These are phyloP conservation scores for Syngnathus rostellatus DNA, from an alignment of 2,797 vertebrate species.

Conservation along the genomic window DNA sequence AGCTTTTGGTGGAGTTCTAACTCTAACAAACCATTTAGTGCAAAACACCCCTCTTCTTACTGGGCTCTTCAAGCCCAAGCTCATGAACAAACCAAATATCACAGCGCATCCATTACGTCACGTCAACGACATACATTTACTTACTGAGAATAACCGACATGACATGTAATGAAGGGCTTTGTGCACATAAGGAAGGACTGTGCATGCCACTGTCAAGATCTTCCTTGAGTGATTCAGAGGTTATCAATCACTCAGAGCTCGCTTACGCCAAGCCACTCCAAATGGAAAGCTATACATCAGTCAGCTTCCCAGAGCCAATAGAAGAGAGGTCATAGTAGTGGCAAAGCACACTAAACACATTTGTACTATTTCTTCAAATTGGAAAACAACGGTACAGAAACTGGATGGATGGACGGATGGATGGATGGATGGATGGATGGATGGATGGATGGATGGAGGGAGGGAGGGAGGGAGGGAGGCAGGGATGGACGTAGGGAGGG, in stretches of 20 bases:
- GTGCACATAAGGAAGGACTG: slow-evolving; percentile 17
- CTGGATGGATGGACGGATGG: too few species aligned
- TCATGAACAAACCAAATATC: slow-evolving; percentile 36
- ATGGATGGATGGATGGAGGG: too few species aligned
- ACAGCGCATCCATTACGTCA: slow-evolving; percentile 44
- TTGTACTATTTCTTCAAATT: not conserved
- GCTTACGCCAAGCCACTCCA: slow-evolving; percentile 17
- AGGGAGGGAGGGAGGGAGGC: too few species aligned
- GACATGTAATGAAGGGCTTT: slow-evolving; percentile 7
- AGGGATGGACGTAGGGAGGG: too few species aligned
- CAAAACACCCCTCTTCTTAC: slow-evolving; percentile 37
- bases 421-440: too few species aligned
- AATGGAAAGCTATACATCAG: slow-evolving; percentile 44
- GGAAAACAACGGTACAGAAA: not conserved
- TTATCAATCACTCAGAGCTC: slow-evolving; percentile 51
- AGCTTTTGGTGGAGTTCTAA: slow-evolving; percentile 25
- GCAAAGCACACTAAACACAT: not conserved
- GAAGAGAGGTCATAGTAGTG: slow-evolving; percentile 22
- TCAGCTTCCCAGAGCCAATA: slow-evolving; percentile 8
- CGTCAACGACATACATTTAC: slow-evolving; percentile 59
- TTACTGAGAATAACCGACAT: slow-evolving; percentile 52
- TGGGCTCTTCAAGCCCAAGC: slow-evolving; percentile 28
- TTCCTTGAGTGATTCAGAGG: slow-evolving; percentile 50
- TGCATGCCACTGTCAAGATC: slow-evolving; percentile 32
- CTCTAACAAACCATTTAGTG: slow-evolving; percentile 17